A percentile compares a stretch with the other conserved stretches of the same genome.
Conservation (phyloP, 2,797 vertebrate genomes). For the Chloroceryle inda region DNA sequence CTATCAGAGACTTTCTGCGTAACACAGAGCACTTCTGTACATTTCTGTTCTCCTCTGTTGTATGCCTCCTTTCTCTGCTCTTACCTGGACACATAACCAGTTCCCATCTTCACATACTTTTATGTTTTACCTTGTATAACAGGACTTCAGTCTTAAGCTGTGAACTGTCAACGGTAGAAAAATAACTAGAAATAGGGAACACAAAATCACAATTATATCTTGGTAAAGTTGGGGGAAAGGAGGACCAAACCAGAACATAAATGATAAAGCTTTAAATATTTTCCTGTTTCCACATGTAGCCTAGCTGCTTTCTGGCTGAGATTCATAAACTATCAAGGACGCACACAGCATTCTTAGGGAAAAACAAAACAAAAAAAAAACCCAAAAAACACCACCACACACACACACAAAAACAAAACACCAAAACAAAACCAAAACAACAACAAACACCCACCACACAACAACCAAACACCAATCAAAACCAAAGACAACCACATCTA, state of each 20-base stretch:
- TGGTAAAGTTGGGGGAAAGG: neutral
- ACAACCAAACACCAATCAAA: no score
- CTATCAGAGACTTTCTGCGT: neutral
- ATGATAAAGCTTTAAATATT: neutral
- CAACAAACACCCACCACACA: no score
- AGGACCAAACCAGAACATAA: neutral
- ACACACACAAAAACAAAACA: neutral
- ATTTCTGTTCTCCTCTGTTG: neutral
- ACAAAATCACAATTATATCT: neutral
- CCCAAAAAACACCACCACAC: neutral
- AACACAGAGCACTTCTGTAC: neutral
- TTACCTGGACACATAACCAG: slow-evolving; percentile 41
- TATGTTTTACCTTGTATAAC: neutral
- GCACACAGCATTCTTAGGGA: neutral
- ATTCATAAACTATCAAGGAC: neutral
- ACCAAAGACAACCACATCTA: neutral
- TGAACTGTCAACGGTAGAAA: slow-evolving; percentile 29
- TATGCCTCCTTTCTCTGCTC: neutral
- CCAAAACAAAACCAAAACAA: neutral
- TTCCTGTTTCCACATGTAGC: neutral
- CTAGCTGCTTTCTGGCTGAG: neutral
- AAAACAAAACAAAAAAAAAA: neutral
- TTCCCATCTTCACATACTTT: slow-evolving; percentile 1
- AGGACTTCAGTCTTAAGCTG: slow-evolving; percentile 12
- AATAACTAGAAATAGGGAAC: slow-evolving; percentile 28